Evolutionary conservation across 2,888 invertebrate genomes (phyloP), one percentile per base, ranked within the genome.

Genomic region (Ophion costatus): DNA sequence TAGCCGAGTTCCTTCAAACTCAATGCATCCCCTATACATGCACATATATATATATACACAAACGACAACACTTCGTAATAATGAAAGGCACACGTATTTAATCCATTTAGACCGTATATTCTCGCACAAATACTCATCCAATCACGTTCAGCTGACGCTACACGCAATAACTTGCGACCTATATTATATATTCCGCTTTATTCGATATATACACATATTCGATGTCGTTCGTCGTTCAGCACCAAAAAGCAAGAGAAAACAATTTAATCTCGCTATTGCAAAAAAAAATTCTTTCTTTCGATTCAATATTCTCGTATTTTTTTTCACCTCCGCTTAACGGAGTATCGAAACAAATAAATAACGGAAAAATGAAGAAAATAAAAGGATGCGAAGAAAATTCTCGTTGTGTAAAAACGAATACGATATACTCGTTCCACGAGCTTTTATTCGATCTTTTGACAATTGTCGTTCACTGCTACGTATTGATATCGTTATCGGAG

Each of bases 151-250:
- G 76, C 24, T 80, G 64, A 67, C 22, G 45, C 22, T 81, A 22
- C 78, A 70, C 80, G 80, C 77, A 64, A 71, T 73, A 51, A 57
- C 66, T 80, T 17, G 51, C 17, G 51, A 81, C 63, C 45, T 66
- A 84, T 77, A 73, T 63, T 66, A 84, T 77, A 73, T 63, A 77
- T 81, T 69, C 59, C 71, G 56, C 66, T 82, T 51, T 51, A 51
- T 51, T 51, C 51, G 51, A 51, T 51, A 51, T 51, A 51, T 51
- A 66, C 24, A 29, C 74, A 78, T 74, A 78, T 78, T 77, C 17
- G 51, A 74, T 57, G 74, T 69, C 67, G 73, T 69, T 82, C 74
- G 61, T 74, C 69, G 78, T 83, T 79, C 29, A 79, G 14, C 57
- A 70, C 74, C 56, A 59, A 22, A 59, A 38, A 57, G 17, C 22